Evolutionary conservation across 2,797 vertebrate species (phyloP).

Genomic region (Muscicapa striata): DNA sequence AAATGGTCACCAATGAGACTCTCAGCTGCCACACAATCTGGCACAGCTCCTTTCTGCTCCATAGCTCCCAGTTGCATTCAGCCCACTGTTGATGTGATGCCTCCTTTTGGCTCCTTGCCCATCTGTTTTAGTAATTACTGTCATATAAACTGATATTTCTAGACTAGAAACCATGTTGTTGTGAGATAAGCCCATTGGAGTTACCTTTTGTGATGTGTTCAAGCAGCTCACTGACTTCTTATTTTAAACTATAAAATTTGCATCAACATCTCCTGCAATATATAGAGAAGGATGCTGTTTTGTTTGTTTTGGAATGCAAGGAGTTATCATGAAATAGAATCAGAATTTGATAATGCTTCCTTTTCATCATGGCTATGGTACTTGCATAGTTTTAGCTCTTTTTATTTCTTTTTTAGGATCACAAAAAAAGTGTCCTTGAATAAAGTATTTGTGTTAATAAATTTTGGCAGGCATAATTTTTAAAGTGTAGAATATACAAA

Average conservation of each 20-base stretch:
- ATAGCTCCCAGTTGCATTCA: conserved; percentile 57
- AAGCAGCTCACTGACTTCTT: background rate
- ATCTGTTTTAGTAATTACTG: conserved; percentile 77
- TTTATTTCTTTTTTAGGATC: background rate
- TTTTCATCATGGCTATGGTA: background rate
- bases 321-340: background rate
- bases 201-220: conserved; percentile 22
- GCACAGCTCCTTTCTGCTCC: conserved; percentile 65
- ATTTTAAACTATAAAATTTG: background rate
- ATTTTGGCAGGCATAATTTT: background rate
- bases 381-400: background rate
- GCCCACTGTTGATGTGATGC: conserved; percentile 57
- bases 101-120: conserved; percentile 68
- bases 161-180: conserved; percentile 22
- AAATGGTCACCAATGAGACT: conserved; percentile 64
- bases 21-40: conserved; percentile 76
- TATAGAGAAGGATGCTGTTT: background rate
- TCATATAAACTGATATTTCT: conserved; percentile 71
- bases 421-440: background rate
- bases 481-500: background rate
- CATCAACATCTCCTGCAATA: background rate
- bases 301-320: background rate
- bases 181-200: background rate
- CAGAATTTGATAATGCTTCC: background rate
- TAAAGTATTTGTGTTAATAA: background rate